A percentile compares a stretch with the other conserved stretches of the same genome.
phyloP scores from a whole-genome alignment of 2,113 vertebrate species.

The Cololabis saira region DNA sequence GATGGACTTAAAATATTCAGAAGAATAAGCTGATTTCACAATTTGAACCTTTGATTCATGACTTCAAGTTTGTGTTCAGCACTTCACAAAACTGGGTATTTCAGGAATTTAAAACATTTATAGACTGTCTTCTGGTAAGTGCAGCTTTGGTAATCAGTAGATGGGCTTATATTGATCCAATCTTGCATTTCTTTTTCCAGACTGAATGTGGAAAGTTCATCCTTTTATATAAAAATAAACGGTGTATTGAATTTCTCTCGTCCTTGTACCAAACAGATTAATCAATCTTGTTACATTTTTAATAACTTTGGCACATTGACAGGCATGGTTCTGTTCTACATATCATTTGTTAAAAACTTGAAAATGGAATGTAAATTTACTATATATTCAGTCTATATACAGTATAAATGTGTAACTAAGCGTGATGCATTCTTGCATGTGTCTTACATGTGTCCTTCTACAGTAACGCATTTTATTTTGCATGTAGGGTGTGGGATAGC shows the following conservation, averaged over 20 bases:
- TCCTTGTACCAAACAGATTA: not conserved
- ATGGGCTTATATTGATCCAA: not conserved
- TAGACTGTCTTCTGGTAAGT: not conserved
- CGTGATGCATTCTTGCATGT: not conserved
- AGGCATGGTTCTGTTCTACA: not conserved
- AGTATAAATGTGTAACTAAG: too few species aligned
- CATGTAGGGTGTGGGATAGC: conserved; percentile 92
- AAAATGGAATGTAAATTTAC: not conserved
- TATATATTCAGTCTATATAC: too few species aligned
- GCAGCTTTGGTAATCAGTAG: not conserved
- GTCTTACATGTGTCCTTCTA: not conserved
- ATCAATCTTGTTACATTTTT: not conserved
- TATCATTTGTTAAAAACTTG: not conserved
- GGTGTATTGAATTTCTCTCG: not conserved
- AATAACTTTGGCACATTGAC: not conserved
- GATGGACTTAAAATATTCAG: too few species aligned
- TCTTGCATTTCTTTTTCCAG: not conserved
- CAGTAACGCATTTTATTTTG: not conserved
- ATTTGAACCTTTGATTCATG: too few species aligned
- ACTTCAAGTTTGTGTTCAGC: too few species aligned
- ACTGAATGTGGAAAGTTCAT: not conserved
- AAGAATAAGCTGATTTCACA: too few species aligned
- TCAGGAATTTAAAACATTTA: not conserved
- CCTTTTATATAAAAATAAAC: not conserved
- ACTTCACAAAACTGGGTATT: not conserved